Conservation (phyloP, 2,797 vertebrate species). For the Coranthus polyacanthus region DNA sequence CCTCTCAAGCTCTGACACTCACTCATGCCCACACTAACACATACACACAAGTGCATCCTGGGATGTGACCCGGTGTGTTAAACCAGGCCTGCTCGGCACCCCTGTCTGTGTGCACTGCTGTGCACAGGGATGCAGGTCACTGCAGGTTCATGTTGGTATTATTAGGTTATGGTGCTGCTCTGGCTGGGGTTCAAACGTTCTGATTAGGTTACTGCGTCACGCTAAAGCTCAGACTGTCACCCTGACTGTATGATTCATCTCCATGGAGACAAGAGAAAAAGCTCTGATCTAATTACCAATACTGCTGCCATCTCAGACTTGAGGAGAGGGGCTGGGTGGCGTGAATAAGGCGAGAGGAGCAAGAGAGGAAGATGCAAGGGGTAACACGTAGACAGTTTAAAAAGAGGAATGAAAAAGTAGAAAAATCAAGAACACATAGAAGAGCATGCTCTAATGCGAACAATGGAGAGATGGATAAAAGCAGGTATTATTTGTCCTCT, state of each 20-base stretch:
- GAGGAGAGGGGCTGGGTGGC: slow-evolving; percentile 49
- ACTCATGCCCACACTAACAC: slow-evolving; percentile 33
- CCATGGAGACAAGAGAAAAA: slow-evolving; percentile 82
- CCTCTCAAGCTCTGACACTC: slow-evolving; percentile 53
- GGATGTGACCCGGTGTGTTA: slow-evolving; percentile 74
- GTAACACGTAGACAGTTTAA: slow-evolving; percentile 20
- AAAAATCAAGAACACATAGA: slow-evolving; percentile 37
- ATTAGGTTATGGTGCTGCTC: slow-evolving; percentile 76
- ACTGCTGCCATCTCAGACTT: slow-evolving; percentile 70
- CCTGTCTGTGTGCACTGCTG: slow-evolving; percentile 49
- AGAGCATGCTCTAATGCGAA: slow-evolving; percentile 31
- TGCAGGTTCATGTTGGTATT: slow-evolving; percentile 73
- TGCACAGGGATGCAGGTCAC: slow-evolving; percentile 74
- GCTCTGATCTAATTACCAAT: slow-evolving; percentile 82
- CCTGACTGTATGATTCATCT: slow-evolving; percentile 80
- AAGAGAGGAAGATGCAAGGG: slow-evolving; percentile 39
- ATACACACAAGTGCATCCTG: slow-evolving; percentile 43
- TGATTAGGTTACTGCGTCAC: slow-evolving; percentile 79
- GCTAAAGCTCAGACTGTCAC: slow-evolving; percentile 81
- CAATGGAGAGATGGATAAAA: slow-evolving; percentile 63
- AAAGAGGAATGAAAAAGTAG: slow-evolving; percentile 20
- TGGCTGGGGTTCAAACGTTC: slow-evolving; percentile 76
- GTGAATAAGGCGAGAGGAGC: slow-evolving; percentile 47
- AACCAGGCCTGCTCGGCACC: slow-evolving; percentile 65
- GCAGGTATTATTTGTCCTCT: slow-evolving; percentile 68